Conservation (phyloP, 1,140 invertebrate genomes). For the Eupristina koningsbergeri region DNA sequence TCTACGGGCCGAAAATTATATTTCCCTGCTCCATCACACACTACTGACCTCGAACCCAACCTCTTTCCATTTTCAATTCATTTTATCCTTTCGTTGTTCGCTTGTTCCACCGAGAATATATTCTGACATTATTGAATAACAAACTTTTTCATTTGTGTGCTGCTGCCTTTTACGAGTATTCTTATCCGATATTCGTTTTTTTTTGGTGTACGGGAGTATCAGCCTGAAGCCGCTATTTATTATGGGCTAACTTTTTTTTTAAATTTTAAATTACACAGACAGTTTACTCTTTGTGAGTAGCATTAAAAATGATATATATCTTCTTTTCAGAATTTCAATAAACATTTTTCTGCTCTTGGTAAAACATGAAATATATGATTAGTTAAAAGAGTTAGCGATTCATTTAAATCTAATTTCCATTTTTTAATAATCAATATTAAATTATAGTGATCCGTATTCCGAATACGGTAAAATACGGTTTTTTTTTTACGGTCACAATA, state of each 20-base stretch:
- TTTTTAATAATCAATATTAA: background rate
- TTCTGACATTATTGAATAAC: background rate
- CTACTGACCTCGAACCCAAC: background rate
- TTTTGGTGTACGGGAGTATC: background rate
- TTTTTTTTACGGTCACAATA: too few relatives aligned
- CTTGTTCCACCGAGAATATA: background rate
- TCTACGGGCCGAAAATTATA: background rate
- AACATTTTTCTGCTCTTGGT: too few relatives aligned
- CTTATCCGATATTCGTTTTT: background rate
- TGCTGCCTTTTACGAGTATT: background rate
- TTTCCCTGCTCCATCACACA: background rate
- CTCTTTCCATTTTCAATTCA: background rate
- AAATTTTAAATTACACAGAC: too few relatives aligned
- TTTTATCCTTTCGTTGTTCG: background rate
- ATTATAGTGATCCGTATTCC: too few relatives aligned
- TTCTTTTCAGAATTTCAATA: too few relatives aligned
- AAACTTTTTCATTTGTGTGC: background rate
- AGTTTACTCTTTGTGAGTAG: too few relatives aligned
- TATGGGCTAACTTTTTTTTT: too few relatives aligned
- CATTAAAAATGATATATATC: too few relatives aligned
- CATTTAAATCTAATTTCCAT: background rate
- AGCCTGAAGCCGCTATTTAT: background rate
- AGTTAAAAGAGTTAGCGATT: background rate
- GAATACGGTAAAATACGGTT: too few relatives aligned
- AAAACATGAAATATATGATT: too few relatives aligned